A percentile compares a stretch with the other conserved stretches of the same genome.
Conservation (phyloP, 2,888 invertebrate species). For the Apoderus coryli region DNA sequence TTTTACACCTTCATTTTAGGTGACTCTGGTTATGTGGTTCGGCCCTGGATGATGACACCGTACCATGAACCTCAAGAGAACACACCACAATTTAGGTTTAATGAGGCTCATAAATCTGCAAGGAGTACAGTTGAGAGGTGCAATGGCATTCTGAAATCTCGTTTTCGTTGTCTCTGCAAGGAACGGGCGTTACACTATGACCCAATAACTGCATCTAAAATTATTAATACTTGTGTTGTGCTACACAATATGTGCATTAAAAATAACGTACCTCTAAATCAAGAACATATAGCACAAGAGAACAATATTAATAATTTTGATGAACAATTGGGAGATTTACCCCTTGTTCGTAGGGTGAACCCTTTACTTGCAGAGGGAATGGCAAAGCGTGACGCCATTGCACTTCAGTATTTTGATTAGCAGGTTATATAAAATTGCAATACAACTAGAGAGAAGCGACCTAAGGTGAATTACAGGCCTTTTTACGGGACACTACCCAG, state of each 20-base stretch:
- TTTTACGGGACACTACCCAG: too few species aligned
- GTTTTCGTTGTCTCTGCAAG: slow-evolving; percentile 12
- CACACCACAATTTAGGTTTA: slow-evolving; percentile 8
- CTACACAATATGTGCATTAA: slow-evolving; percentile 13
- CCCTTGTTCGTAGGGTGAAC: too few species aligned
- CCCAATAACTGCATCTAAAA: slow-evolving; percentile 9
- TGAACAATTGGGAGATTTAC: too few species aligned
- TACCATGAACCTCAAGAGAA: slow-evolving; percentile 3
- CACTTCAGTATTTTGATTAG: too few species aligned
- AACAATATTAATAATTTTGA: too few species aligned
- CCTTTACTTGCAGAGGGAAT: too few species aligned
- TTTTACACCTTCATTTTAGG: too few species aligned
- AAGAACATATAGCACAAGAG: too few species aligned
- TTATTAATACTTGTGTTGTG: slow-evolving; percentile 11
- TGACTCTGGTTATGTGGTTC: slow-evolving; percentile 8
- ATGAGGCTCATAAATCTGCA: slow-evolving; percentile 8
- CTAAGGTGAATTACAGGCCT: too few species aligned
- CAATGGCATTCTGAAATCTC: slow-evolving; percentile 11
- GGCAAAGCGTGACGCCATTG: too few species aligned
- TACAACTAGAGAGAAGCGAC: too few species aligned
- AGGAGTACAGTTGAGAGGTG: slow-evolving; percentile 11
- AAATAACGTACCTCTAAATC: slow-evolving; percentile 8
- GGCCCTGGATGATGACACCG: slow-evolving; percentile 10
- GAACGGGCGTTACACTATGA: slow-evolving; percentile 12
- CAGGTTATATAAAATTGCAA: too few species aligned